Evolutionary conservation across 2,113 vertebrate species (phyloP), one percentile per base, ranked within the genome.

Genomic region (Neolamprologus kungweensis): DNA sequence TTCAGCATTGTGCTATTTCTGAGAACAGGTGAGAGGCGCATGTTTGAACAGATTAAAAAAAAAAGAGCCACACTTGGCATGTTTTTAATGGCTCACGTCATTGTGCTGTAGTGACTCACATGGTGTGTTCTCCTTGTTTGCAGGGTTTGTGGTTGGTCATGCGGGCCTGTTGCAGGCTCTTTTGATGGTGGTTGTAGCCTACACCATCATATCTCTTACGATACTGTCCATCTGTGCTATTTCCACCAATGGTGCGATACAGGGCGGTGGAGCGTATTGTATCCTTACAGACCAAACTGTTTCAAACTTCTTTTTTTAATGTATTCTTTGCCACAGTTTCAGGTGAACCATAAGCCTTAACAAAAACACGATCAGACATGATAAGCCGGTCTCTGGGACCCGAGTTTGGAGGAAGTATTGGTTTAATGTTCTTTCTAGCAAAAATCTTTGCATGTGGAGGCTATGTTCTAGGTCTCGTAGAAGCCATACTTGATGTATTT

Each of bases 381-480:
- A 98, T 98, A 93, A 98, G 97, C 37, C 96, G 98, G 3, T 98
- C 97, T 1, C 93, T 98, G 88, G 98, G 98, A 7, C 98, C 98
- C 0, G 98, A 98, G 94, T 98, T 98, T 7, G 98, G 98, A 5
- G 98, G 98, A 68, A 98, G 98, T 91, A 98, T 98, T 0, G 98
- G 98, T n/a, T 95, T 98, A 53, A 98, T 98, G 97, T 98, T 98
- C 95, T 98, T 97, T 94, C 83, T 98, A 85, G 98, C 98, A 57
- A 98, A 98, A 19, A 97, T 98, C 63, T 98, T 96, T 50, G 97
- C 97, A 3, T 98, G 98, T 88, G 98, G 97, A 0, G 97, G 98
- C 11, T 98, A 97, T 26, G 95, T 98, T 14, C 96, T 98, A 9
- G 98, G 98, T 5, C 96, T 98, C 28, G 97, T 98, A 91, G 98